Conservation (phyloP, 2,888 invertebrate species). For the Hypolimnas misippus region DNA sequence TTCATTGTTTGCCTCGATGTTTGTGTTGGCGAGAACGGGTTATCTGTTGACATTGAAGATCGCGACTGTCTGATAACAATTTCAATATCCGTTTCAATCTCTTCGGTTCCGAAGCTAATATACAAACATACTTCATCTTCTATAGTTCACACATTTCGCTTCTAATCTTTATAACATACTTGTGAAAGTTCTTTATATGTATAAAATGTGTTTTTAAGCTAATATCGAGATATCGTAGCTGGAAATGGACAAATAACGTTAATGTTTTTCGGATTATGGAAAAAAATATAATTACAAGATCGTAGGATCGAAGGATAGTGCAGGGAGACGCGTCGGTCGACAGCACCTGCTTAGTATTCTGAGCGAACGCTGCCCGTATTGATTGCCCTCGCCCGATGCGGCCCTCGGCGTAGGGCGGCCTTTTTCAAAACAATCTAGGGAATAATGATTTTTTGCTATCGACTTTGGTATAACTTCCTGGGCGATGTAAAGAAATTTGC, state of each 20-base stretch:
- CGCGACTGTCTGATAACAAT: constrained; percentile 43
- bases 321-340: constrained; percentile 44
- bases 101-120: constrained; percentile 21
- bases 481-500: constrained; percentile 8
- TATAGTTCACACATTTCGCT: not conserved
- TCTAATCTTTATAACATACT: not conserved
- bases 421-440: constrained; percentile 79
- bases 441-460: constrained; percentile 63
- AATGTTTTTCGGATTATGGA: constrained; percentile 18
- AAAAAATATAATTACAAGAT: constrained; percentile 44
- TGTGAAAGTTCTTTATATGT: not conserved
- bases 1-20: constrained; percentile 67
- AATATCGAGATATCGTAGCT: too few relatives aligned
- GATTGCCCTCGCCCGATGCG: constrained; percentile 78
- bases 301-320: constrained; percentile 35
- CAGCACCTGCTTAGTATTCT: constrained; percentile 84
- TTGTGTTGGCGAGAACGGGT: constrained; percentile 51
- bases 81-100: constrained; percentile 42
- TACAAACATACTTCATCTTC: constrained; percentile 9
- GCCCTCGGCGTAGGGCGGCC: constrained; percentile 61
- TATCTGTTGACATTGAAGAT: constrained; percentile 48
- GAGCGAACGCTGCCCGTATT: constrained; percentile 86
- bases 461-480: constrained; percentile 18
- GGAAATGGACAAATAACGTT: not conserved
- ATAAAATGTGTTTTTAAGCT: too few relatives aligned